Evolutionary conservation across 2,888 invertebrate genomes (phyloP), one percentile per base, ranked within the genome.

Genomic region (Erannis defoliaria): DNA sequence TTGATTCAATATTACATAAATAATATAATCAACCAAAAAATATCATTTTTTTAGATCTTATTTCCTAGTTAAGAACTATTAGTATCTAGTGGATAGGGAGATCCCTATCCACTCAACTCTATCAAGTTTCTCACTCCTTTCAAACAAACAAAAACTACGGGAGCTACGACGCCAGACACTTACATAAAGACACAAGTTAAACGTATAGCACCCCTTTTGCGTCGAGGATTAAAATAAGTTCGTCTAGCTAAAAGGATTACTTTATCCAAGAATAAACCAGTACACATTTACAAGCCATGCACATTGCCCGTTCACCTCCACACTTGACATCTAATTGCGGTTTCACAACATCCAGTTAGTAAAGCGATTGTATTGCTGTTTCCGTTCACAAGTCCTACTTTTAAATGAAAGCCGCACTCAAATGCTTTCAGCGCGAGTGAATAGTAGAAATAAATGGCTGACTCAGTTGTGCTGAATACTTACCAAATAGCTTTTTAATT

Each of bases 281-380:
- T 18, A 12, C 12, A 33, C 40, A 54, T 40, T 50, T 38, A 42
- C 50, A 50, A 53, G 35, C 51, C n/a, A n/a, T n/a, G 9, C 14
- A 29, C 58, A 35, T 23, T 37, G 58, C 45, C 37, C 43, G 42
- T 29, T 40, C 38, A 54, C 21, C 48, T 59, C 21, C 23, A 33
- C 54, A 54, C 54, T 54, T 66, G 61, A 69, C 58, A 68, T 73
- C 51, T 74, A 74, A 74, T 74, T 73, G 73, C 70, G 60, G 66
- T 62, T 37, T 37, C 56, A 43, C 51, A 57, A 67, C 62, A 60
- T 64, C 68, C 66, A 70, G 63, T 69, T 67, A 62, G 58, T 55
- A 55, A 68, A 67, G 62, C 62, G 55, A 71, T 75, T 73, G 74
- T 71, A 70, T 70, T 69, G 63, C 71, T 58, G 55, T 51, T 70